Percentiles rank a stretch among this genome's conserved stretches.
These are phyloP conservation scores for Platycnemis pennipes DNA, from an alignment of 2,888 invertebrate genomes.

Conservation along the genomic window DNA sequence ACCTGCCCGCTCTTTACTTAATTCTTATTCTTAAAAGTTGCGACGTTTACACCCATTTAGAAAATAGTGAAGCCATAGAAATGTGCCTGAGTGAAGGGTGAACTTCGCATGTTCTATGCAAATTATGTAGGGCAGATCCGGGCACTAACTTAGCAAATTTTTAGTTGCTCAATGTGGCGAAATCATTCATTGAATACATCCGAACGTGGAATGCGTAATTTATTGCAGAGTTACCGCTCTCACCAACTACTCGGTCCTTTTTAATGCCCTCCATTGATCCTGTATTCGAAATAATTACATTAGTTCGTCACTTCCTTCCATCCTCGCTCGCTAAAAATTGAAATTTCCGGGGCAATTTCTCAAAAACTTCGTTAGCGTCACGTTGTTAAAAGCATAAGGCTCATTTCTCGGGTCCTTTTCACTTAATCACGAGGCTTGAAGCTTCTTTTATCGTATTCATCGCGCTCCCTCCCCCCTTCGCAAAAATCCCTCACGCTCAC, in stretches of 20 bases:
- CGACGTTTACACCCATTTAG: too few relatives aligned
- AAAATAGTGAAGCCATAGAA: not conserved
- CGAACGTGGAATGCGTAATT: not conserved
- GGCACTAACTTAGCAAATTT: not conserved
- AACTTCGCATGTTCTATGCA: not conserved
- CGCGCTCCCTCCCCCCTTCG: not conserved
- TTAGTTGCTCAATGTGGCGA: not conserved
- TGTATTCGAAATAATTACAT: not conserved
- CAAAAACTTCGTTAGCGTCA: not conserved
- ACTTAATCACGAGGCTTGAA: constrained; percentile 1
- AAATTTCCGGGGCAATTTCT: not conserved
- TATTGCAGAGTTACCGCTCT: not conserved
- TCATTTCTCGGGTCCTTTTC: constrained; percentile 2
- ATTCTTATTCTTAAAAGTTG: too few relatives aligned
- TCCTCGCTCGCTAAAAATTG: not conserved
- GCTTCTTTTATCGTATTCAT: constrained; percentile 8
- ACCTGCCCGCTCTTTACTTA: too few relatives aligned
- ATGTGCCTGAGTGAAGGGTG: not conserved
- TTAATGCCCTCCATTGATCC: not conserved
- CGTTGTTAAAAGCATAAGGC: constrained; percentile 19
- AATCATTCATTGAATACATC: not conserved
- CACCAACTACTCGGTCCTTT: not conserved
- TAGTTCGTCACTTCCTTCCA: not conserved
- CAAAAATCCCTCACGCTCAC: not conserved
- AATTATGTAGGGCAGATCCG: not conserved